These are phyloP conservation scores for Pammene aurita DNA, from an alignment of 2,888 invertebrate genomes.

Conservation along the genomic window DNA sequence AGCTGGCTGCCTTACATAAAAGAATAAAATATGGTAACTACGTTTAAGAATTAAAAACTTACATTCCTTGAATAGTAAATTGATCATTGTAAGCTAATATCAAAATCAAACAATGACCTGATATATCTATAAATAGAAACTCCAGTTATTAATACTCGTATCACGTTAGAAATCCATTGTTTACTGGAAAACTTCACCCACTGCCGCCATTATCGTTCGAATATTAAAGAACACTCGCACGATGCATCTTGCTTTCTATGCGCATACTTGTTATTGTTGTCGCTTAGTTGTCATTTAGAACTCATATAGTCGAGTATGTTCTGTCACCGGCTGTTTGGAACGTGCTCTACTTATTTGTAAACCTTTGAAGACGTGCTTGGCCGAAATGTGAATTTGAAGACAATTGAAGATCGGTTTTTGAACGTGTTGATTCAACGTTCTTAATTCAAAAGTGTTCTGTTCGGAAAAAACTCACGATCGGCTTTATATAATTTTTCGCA, in stretches of 20 bases:
- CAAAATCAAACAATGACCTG: not conserved
- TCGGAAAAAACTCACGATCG: conserved; percentile 8
- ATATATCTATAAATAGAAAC: conserved; percentile 26
- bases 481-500: not conserved
- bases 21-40: too few relatives aligned
- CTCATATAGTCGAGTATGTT: conserved; percentile 42
- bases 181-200: conserved; percentile 40
- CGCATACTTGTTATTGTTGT: conserved; percentile 48
- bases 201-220: conserved; percentile 40
- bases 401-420: conserved; percentile 13
- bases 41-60: too few relatives aligned
- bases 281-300: conserved; percentile 46
- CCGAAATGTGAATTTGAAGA: not conserved
- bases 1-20: too few relatives aligned
- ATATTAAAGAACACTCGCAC: conserved; percentile 39
- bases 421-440: not conserved
- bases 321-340: conserved; percentile 23
- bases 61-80: too few relatives aligned
- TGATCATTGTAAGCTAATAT: too few relatives aligned
- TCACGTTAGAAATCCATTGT: conserved; percentile 41
- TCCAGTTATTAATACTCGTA: conserved; percentile 27
- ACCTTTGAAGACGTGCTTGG: conserved; percentile 4
- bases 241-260: conserved; percentile 57
- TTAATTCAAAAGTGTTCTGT: conserved; percentile 4
- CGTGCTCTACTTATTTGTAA: conserved; percentile 11